Percentiles rank a stretch among this genome's conserved stretches.
Evolutionary conservation across 2,888 invertebrate species (phyloP).

Genomic region (Oscheius onirici): DNA sequence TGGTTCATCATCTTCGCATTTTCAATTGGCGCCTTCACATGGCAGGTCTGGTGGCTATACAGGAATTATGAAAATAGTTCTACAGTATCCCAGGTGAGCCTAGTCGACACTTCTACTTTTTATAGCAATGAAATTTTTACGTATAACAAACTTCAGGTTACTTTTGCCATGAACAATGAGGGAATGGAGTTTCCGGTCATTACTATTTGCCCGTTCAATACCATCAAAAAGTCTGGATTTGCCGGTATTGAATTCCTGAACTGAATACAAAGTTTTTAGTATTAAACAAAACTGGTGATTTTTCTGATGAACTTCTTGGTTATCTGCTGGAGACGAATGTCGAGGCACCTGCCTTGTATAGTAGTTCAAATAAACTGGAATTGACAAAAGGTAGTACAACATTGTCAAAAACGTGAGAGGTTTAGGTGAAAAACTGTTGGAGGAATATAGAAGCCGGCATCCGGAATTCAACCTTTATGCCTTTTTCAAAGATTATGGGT

Average conservation of each 20-base stretch:
- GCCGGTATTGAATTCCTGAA: slow-evolving; percentile 7
- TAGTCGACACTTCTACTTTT: not conserved
- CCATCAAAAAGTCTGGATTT: slow-evolving; percentile 54
- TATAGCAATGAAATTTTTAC: not conserved
- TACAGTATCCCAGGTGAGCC: slow-evolving; percentile 29
- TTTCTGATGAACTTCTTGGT: slow-evolving; percentile 55
- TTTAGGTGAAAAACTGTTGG: slow-evolving; percentile 43
- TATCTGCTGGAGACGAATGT: slow-evolving; percentile 58
- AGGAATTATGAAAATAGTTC: slow-evolving; percentile 6
- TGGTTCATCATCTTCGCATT: slow-evolving; percentile 20
- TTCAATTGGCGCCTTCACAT: not conserved
- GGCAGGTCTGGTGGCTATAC: slow-evolving; percentile 12
- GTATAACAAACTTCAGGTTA: slow-evolving; percentile 47
- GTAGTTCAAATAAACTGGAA: slow-evolving; percentile 23
- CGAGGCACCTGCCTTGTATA: slow-evolving; percentile 48
- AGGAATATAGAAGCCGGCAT: slow-evolving; percentile 40
- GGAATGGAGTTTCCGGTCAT: slow-evolving; percentile 64
- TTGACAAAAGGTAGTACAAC: slow-evolving; percentile 7
- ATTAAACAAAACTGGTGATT: slow-evolving; percentile 53
- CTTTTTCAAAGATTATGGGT: slow-evolving; percentile 43
- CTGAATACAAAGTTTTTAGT: slow-evolving; percentile 26
- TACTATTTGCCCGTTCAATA: slow-evolving; percentile 67
- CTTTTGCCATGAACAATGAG: slow-evolving; percentile 62
- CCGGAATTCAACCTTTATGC: slow-evolving; percentile 45
- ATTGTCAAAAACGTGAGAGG: too few species aligned